phyloP scores from a whole-genome alignment of 2,888 invertebrate species.

The Caenorhabditis sp. region DNA sequence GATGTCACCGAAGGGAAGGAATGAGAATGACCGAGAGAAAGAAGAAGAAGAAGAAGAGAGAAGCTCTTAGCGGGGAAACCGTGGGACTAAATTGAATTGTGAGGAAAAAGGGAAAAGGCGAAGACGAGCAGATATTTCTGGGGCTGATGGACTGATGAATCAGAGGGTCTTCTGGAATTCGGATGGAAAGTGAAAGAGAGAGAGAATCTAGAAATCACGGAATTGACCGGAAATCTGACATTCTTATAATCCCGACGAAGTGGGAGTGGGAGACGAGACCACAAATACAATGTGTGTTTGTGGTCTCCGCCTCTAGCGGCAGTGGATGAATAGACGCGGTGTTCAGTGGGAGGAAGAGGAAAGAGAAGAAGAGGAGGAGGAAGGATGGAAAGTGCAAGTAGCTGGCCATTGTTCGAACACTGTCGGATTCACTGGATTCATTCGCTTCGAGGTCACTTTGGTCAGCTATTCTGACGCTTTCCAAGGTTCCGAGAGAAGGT shows the following conservation, averaged over 20 bases:
- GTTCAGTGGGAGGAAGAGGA: constrained; percentile 2
- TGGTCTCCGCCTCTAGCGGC: constrained; percentile 38
- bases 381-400: constrained; percentile 6
- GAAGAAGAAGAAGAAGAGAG: neutral
- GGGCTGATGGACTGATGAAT: constrained; percentile 2
- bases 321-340: constrained; percentile 19
- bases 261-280: constrained; percentile 1
- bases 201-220: neutral
- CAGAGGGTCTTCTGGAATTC: neutral
- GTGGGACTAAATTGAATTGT: constrained; percentile 24
- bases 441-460: neutral
- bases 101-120: neutral
- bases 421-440: constrained; percentile 4
- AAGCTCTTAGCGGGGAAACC: constrained; percentile 1
- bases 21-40: constrained; percentile 20
- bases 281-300: constrained; percentile 20
- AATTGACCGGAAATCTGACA: constrained; percentile 21
- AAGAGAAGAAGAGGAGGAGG: no score
- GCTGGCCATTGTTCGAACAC: neutral
- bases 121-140: no score
- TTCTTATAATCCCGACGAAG: constrained; percentile 18
- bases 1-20: neutral
- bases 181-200: neutral
- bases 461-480: neutral
- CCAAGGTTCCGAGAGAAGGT: neutral